Evolutionary conservation across 2,888 invertebrate genomes (phyloP), one percentile per base, ranked within the genome.

Genomic region (Pseudococcus jackbeardsleyi): DNA sequence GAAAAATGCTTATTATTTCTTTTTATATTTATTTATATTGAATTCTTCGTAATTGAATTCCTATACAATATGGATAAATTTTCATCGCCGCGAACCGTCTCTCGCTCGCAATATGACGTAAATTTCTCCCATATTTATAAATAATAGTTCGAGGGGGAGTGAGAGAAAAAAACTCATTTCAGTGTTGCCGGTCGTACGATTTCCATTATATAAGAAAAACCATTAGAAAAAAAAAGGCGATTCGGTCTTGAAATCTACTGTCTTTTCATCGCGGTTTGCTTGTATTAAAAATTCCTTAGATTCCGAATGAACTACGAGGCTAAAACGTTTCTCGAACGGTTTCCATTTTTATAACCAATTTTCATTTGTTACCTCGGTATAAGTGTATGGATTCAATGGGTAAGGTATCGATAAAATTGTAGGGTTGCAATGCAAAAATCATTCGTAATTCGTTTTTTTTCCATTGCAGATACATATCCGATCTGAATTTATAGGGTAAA

Each of bases 131-230:
- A 54, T 54, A 54, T 54, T 54, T 54, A 54, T 54, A 54, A 54
- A 54, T 54, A 54, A 26, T 26, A 68, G 12, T 68, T 33, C 19
- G 15, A 50, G 48, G 42, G 9, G 42, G 42, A 12, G 50, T 64
- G 64, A 64, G n/a, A 64, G 26, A 68, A 68, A 68, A 68, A 26
- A 26, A 68, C 68, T 68, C 68, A 68, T 26, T 68, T 68, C 68
- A 54, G 54, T 54, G 54, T 54, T 54, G n/a, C 54, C 54, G 68
- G 68, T 42, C 42, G 42, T 68, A 15, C 26, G 12, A 68, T 68
- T 68, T 68, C 68, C 68, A 12, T 68, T 68, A 68, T 68, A 68
- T 68, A 9, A 68, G 68, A 68, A 68, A 26, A 68, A 0, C 22
- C 68, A 22, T 68, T 26, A 26, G 22, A 26, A 26, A 22, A 59